phyloP scores from a whole-genome alignment of 2,113 vertebrate genomes.

The Morone saxatilis region DNA sequence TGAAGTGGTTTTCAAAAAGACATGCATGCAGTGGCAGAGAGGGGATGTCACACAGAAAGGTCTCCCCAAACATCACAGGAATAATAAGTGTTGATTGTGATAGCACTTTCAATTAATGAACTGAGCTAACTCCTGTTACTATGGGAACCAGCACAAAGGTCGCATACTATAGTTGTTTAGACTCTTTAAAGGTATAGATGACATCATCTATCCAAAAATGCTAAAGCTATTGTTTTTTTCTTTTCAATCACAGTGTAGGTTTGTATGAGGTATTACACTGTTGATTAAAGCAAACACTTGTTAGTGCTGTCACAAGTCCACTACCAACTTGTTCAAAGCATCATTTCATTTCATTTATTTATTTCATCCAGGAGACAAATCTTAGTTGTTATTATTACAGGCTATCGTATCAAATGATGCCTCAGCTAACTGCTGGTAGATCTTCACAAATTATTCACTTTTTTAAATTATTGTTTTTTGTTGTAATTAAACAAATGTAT shows the following conservation, averaged over 20 bases:
- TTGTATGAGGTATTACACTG: not conserved
- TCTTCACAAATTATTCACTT: not conserved
- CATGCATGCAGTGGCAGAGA: not conserved
- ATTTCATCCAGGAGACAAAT: not conserved
- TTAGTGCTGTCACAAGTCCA: not conserved
- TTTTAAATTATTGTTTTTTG: not conserved
- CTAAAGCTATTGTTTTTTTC: not conserved
- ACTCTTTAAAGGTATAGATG: not conserved
- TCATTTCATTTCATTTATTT: not conserved
- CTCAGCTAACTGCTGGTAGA: not conserved
- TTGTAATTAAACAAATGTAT: not conserved
- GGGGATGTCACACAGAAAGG: constrained; percentile 12
- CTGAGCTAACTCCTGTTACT: not conserved
- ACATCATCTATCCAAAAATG: not conserved
- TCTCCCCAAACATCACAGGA: constrained; percentile 25
- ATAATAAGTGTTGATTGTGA: constrained; percentile 26
- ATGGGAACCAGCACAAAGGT: constrained; percentile 20
- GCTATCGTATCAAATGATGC: too few relatives aligned
- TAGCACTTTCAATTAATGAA: constrained; percentile 13
- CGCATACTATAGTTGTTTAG: not conserved
- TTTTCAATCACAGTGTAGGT: not conserved
- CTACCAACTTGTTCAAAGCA: not conserved
- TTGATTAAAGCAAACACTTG: not conserved
- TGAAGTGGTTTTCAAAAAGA: constrained; percentile 48
- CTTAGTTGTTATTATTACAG: not conserved